Evolutionary conservation across 2,888 invertebrate genomes (phyloP).

Genomic region (Lysandra coridon): DNA sequence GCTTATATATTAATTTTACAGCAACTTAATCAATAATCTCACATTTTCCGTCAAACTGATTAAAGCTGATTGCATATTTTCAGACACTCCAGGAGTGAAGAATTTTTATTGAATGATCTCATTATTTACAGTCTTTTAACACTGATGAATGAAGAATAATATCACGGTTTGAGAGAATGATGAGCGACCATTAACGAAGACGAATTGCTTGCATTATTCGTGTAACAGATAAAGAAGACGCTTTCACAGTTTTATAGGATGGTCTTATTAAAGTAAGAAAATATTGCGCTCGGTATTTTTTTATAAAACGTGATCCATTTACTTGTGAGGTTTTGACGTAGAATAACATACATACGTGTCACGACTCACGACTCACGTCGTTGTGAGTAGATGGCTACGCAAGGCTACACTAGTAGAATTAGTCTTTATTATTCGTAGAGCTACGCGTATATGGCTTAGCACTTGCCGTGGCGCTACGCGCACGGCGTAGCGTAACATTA

Average conservation of each 20-base stretch:
- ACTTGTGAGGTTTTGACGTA: background rate
- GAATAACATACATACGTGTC: background rate
- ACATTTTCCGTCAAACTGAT: background rate
- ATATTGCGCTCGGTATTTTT: constrained; percentile 2
- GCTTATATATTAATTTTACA: background rate
- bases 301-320: constrained; percentile 17
- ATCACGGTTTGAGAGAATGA: constrained; percentile 54
- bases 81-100: constrained; percentile 1
- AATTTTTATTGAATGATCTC: constrained; percentile 36
- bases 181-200: constrained; percentile 58
- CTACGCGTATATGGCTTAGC: background rate
- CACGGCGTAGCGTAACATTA: background rate
- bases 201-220: constrained; percentile 67
- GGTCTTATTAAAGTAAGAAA: constrained; percentile 52
- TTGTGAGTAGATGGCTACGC: background rate
- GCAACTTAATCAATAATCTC: background rate
- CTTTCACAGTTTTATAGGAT: constrained; percentile 64
- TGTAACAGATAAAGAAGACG: constrained; percentile 59
- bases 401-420: background rate
- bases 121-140: constrained; percentile 46
- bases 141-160: constrained; percentile 62
- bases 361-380: background rate
- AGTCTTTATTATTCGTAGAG: background rate
- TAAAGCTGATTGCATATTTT: background rate
- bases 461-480: background rate